Conservation (phyloP, 2,113 vertebrate genomes). For the Jacana jacana region DNA sequence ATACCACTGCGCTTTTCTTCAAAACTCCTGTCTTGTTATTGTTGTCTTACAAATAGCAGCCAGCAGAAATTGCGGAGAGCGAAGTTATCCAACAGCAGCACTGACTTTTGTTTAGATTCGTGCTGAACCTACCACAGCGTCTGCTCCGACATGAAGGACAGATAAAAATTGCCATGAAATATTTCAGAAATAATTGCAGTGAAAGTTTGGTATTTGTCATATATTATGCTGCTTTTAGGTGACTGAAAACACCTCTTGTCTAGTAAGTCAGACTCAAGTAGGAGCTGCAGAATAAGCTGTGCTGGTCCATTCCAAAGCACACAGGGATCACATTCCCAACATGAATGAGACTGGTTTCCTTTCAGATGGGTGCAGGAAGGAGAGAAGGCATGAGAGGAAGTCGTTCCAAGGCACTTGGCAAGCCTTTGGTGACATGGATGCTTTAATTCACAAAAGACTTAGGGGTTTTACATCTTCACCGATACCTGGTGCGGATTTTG, state of each 20-base stretch:
- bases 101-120: not conserved
- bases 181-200: not conserved
- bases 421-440: not conserved
- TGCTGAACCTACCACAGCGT: not conserved
- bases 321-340: not conserved
- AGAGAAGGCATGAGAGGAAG: not conserved
- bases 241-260: not conserved
- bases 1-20: not conserved
- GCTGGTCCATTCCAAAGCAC: fast-evolving
- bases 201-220: not conserved
- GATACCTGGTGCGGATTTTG: not conserved
- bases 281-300: not conserved
- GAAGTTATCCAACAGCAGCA: not conserved
- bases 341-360: not conserved
- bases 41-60: not conserved
- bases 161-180: not conserved
- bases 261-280: not conserved
- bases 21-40: not conserved
- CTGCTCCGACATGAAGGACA: not conserved
- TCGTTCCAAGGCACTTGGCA: not conserved
- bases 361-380: not conserved
- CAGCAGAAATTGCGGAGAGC: constrained; percentile 4
- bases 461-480: not conserved
- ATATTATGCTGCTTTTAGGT: not conserved
- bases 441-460: not conserved